Evolutionary conservation across 2,113 vertebrate genomes (phyloP).

Genomic region (Sitta europaea): DNA sequence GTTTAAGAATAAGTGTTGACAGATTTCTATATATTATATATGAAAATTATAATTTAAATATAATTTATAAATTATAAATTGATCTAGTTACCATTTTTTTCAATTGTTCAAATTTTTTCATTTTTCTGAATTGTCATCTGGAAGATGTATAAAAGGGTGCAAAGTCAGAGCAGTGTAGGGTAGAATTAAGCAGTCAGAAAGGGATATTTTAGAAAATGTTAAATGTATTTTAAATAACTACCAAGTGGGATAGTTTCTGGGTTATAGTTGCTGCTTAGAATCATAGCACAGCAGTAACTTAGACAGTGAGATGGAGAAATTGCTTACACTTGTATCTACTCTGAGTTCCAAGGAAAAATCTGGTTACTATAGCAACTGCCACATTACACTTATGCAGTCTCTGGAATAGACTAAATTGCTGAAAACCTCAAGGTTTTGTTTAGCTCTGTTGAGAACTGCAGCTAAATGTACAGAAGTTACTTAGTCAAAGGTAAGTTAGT

Average conservation of each 20-base stretch:
- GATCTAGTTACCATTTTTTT: neutral
- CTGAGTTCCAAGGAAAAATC: conserved; percentile 13
- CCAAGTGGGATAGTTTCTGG: neutral
- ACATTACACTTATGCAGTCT: conserved; percentile 37
- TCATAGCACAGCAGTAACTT: neutral
- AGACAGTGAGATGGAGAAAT: conserved; percentile 12
- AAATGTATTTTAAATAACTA: neutral
- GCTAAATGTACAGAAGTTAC: conserved; percentile 12
- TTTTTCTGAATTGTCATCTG: neutral
- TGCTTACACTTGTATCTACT: neutral
- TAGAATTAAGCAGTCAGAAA: neutral
- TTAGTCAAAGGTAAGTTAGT: conserved; percentile 25
- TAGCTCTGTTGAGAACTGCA: conserved; percentile 12
- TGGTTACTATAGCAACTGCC: conserved; percentile 59
- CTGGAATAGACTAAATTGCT: conserved; percentile 31
- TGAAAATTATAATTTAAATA: neutral
- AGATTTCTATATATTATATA: neutral
- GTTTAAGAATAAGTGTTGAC: neutral
- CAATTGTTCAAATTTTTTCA: neutral
- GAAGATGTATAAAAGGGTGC: neutral
- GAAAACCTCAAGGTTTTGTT: conserved; percentile 38
- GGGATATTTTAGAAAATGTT: neutral
- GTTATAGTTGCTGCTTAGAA: neutral
- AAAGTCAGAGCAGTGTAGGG: neutral
- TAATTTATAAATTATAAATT: neutral